Conservation (phyloP, 1,140 invertebrate genomes). For the Hylaeus anthracinus region DNA sequence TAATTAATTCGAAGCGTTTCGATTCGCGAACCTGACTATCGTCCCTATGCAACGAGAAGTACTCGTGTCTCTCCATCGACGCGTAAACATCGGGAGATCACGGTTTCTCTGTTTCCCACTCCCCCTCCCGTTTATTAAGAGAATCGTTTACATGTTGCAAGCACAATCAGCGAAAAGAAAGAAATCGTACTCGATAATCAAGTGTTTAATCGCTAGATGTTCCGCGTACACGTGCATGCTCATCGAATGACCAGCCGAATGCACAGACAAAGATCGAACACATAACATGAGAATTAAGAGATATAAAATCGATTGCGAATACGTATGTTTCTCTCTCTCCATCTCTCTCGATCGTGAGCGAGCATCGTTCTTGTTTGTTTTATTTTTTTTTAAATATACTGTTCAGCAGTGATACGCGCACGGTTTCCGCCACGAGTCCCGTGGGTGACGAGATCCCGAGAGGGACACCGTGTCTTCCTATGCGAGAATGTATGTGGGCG, state of each 20-base stretch:
- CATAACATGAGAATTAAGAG: constrained; percentile 62
- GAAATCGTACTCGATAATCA: constrained; percentile 18
- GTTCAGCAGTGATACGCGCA: constrained; percentile 40
- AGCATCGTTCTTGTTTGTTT: constrained; percentile 23
- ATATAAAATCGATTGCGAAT: constrained; percentile 61
- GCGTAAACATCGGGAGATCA: neutral
- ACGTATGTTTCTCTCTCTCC: constrained; percentile 7
- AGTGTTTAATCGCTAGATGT: constrained; percentile 28
- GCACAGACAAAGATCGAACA: constrained; percentile 62
- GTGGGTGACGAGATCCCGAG: neutral
- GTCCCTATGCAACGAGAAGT: neutral
- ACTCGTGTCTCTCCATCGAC: neutral
- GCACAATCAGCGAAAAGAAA: constrained; percentile 31
- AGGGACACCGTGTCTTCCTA: constrained; percentile 11
- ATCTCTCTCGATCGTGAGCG: neutral
- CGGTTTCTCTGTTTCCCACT: too few species aligned
- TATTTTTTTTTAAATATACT: neutral
- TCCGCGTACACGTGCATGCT: constrained; percentile 57
- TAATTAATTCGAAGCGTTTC: neutral
- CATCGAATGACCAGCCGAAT: constrained; percentile 51
- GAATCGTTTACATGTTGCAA: constrained; percentile 35
- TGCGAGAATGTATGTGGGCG: constrained; percentile 55
- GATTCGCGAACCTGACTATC: neutral
- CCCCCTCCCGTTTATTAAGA: neutral
- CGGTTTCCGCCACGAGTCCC: neutral